Percentiles rank a stretch among this genome's conserved stretches.
These are phyloP conservation scores for Battus philenor DNA, from an alignment of 1,140 invertebrate genomes.

Conservation along the genomic window DNA sequence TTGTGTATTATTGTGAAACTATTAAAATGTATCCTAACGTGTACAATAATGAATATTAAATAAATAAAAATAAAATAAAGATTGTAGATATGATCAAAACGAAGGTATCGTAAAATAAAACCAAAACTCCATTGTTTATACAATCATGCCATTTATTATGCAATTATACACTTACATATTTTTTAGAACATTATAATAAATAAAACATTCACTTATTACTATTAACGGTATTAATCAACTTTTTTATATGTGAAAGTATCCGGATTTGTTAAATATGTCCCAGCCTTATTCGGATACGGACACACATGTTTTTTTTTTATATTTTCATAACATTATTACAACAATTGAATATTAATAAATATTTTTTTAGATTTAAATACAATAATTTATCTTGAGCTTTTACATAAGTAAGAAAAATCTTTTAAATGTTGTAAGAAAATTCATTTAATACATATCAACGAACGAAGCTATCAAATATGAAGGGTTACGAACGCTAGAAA, in stretches of 20 bases:
- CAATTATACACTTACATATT: constrained; percentile 26
- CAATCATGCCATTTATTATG: constrained; percentile 37
- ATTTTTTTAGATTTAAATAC: neutral
- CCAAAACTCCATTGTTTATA: constrained; percentile 17
- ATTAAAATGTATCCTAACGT: too few relatives aligned
- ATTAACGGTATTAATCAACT: neutral
- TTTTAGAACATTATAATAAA: constrained; percentile 1
- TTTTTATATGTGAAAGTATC: constrained; percentile 7
- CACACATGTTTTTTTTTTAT: constrained; percentile 1
- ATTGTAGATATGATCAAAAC: too few relatives aligned
- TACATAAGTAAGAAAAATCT: neutral
- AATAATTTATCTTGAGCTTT: neutral
- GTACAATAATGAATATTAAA: too few relatives aligned
- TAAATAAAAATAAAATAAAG: too few relatives aligned
- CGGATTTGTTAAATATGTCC: neutral
- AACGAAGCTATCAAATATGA: too few relatives aligned
- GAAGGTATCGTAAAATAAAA: too few relatives aligned
- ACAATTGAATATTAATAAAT: neutral
- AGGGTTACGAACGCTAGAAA: too few relatives aligned
- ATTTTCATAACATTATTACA: constrained; percentile 4
- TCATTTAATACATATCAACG: neutral
- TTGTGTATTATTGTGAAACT: too few relatives aligned
- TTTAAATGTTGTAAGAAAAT: neutral
- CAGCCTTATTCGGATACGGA: constrained; percentile 12
- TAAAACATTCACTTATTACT: constrained; percentile 10